Evolutionary conservation across 2,888 invertebrate species (phyloP), one percentile per base, ranked within the genome.

Genomic region (Caenorhabditis angaria): DNA sequence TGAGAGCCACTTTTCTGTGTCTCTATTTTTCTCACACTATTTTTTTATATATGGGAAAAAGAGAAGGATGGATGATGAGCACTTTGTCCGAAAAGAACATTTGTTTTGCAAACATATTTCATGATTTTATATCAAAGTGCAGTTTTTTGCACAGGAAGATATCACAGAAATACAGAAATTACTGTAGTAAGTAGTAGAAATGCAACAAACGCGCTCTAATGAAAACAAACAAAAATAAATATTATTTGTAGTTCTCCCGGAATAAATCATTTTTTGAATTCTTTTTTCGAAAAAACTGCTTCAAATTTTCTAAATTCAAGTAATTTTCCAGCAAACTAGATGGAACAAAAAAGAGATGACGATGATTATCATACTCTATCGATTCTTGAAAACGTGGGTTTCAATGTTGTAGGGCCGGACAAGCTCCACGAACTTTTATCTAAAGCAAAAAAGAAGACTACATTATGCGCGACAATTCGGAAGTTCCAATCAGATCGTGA

Each of bases 81-180:
- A 41, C 41, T 41, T 41, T 41, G 41, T 41, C 18, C 41, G 41
- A 41, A n/a, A n/a, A n/a, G n/a, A n/a, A 41, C 41, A 41, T 41
- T 41, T 41, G 41, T 41, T 41, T 14, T 41, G 41, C 18, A 12
- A 41, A 18, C 41, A 41, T n/a, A n/a, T n/a, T n/a, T 41, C 41
- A 32, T 32, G 6, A 32, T 32, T 12, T 32, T 32, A 12, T 41
- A 18, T 41, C 18, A 18, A 41, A 18, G 14, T 41, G 32, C 32
- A 41, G n/a, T n/a, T n/a, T n/a, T n/a, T n/a, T n/a, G n/a, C n/a
- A n/a, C n/a, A n/a, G n/a, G n/a, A n/a, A n/a, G n/a, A n/a, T n/a
- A n/a, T n/a, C n/a, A n/a, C n/a, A n/a, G n/a, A n/a, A n/a, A n/a
- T n/a, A n/a, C n/a, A n/a, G n/a, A n/a, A n/a, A n/a, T n/a, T n/a